phyloP scores from a whole-genome alignment of 2,797 vertebrate genomes.

The Sylvia borin region DNA sequence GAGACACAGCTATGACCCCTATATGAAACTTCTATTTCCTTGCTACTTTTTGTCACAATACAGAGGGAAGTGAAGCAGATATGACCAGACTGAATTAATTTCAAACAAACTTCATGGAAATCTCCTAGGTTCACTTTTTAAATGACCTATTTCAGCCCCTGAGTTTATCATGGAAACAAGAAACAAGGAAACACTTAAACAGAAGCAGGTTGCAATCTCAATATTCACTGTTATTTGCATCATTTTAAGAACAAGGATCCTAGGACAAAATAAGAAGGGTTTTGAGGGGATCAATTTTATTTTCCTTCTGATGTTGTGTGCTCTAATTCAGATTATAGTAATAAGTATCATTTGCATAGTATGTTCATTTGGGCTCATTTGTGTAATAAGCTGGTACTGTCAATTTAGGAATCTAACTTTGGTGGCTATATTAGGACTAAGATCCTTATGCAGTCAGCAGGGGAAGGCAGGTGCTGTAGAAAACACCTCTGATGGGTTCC shows the following conservation, averaged over 20 bases:
- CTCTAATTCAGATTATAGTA: not conserved
- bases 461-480: not conserved
- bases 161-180: not conserved
- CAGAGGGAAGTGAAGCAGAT: not conserved
- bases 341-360: not conserved
- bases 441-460: not conserved
- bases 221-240: not conserved
- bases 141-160: not conserved
- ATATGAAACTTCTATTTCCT: not conserved
- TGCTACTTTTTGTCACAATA: not conserved
- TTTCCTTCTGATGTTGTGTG: not conserved
- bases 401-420: not conserved
- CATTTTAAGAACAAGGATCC: not conserved
- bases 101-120: not conserved
- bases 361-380: not conserved
- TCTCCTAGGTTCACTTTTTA: not conserved
- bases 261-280: rapidly evolving
- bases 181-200: not conserved
- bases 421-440: not conserved
- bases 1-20: not conserved
- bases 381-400: not conserved
- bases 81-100: not conserved
- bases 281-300: rapidly evolving
- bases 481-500: not conserved
- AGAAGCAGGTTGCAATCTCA: not conserved